Evolutionary conservation across 2,113 vertebrate genomes (phyloP).

Genomic region (Zosterops borbonicus): DNA sequence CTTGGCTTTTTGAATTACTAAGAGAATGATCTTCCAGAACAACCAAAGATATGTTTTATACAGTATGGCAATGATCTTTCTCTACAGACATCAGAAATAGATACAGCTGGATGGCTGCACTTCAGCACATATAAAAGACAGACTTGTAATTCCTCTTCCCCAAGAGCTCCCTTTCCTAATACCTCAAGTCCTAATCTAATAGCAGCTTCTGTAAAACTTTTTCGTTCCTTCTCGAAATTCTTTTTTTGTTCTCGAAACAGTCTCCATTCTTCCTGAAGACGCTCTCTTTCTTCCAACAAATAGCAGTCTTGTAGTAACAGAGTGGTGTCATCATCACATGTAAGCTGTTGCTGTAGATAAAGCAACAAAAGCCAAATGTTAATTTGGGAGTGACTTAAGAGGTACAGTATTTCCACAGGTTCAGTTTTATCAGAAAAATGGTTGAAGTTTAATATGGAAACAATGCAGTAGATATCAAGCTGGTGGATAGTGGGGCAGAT

Average conservation of each 20-base stretch:
- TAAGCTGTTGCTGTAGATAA: slow-evolving; percentile 85
- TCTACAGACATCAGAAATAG: neutral
- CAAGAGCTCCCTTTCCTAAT: neutral
- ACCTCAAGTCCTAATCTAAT: slow-evolving; percentile 94
- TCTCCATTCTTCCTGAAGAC: slow-evolving; percentile 92
- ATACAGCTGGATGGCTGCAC: neutral
- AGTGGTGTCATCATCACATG: slow-evolving; percentile 90
- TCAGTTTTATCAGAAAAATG: neutral
- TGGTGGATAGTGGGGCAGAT: neutral
- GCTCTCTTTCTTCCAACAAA: slow-evolving; percentile 91
- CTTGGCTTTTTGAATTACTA: neutral
- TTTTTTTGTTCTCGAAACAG: slow-evolving; percentile 92
- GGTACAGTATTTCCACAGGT: neutral
- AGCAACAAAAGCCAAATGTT: neutral
- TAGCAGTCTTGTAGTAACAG: slow-evolving; percentile 90
- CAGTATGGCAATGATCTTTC: neutral
- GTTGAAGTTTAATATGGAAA: neutral
- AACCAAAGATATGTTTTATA: neutral
- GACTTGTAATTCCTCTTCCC: neutral
- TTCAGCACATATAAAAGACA: neutral
- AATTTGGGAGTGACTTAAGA: neutral
- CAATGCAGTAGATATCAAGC: neutral
- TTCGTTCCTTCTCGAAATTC: slow-evolving; percentile 93
- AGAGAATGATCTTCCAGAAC: neutral
- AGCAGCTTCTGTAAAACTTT: slow-evolving; percentile 94